Conservation (phyloP, 2,888 invertebrate species). For the Chesias legatella region DNA sequence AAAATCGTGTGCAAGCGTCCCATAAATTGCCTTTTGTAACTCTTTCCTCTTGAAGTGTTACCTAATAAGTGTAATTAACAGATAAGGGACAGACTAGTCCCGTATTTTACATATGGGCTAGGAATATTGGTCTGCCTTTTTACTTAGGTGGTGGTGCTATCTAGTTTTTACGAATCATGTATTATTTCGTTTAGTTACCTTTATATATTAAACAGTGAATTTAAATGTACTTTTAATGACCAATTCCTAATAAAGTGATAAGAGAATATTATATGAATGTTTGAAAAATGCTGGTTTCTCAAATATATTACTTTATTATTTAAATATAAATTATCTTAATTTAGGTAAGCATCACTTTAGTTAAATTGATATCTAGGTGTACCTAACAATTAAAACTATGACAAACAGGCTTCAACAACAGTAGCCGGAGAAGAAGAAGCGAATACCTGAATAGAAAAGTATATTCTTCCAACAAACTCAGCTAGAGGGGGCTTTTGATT, state of each 20-base stretch:
- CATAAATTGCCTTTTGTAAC: too few relatives aligned
- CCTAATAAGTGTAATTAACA: too few relatives aligned
- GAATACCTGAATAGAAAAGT: too few relatives aligned
- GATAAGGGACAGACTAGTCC: too few relatives aligned
- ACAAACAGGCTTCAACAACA: slow-evolving; percentile 10
- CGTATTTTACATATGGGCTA: too few relatives aligned
- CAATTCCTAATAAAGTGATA: slow-evolving; percentile 5
- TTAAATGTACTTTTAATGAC: slow-evolving; percentile 2
- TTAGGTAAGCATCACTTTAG: slow-evolving; percentile 1
- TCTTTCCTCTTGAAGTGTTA: too few relatives aligned
- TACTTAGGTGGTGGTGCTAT: slow-evolving; percentile 13
- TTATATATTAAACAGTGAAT: slow-evolving; percentile 8
- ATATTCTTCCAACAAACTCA: too few relatives aligned
- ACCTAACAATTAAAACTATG: slow-evolving; percentile 13
- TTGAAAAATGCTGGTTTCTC: slow-evolving; percentile 5
- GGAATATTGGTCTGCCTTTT: background rate
- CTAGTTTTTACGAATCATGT: slow-evolving; percentile 6
- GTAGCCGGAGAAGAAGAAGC: too few relatives aligned
- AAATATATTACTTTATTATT: slow-evolving; percentile 21
- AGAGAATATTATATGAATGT: too few relatives aligned
- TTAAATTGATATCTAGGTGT: slow-evolving; percentile 6
- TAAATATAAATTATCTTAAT: slow-evolving; percentile 18
- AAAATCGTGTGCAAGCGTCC: too few relatives aligned
- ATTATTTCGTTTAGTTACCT: slow-evolving; percentile 10
- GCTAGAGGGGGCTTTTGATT: too few relatives aligned